These are phyloP conservation scores for Hoplodrina ambigua DNA, from an alignment of 2,888 invertebrate species.

Conservation along the genomic window DNA sequence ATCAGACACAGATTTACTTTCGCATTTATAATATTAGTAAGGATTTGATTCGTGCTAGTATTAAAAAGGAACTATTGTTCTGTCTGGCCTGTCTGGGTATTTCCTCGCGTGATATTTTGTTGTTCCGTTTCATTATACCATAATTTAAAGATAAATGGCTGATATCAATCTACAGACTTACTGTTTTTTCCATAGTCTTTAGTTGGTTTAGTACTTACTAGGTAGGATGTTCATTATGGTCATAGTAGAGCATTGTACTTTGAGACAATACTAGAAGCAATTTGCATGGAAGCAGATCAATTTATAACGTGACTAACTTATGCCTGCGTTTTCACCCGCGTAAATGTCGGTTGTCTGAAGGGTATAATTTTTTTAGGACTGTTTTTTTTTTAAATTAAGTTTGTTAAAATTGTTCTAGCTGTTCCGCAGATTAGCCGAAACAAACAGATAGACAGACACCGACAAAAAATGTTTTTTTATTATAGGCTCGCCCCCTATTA, in stretches of 20 bases:
- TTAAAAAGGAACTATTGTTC: constrained; percentile 31
- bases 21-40: constrained; percentile 15
- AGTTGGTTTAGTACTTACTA: constrained; percentile 18
- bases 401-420: too few species aligned
- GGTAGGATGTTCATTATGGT: constrained; percentile 16
- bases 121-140: constrained; percentile 53
- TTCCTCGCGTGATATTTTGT: constrained; percentile 56
- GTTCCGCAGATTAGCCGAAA: too few species aligned
- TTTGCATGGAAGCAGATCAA: constrained; percentile 11
- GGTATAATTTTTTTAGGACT: too few species aligned
- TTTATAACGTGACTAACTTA: not conserved
- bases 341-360: too few species aligned
- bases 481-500: too few species aligned
- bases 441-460: too few species aligned
- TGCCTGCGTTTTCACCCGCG: too few species aligned
- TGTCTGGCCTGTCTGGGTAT: constrained; percentile 30
- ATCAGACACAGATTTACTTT: too few species aligned
- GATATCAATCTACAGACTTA: constrained; percentile 47
- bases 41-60: constrained; percentile 36
- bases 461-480: too few species aligned
- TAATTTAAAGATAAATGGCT: constrained; percentile 52
- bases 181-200: constrained; percentile 21
- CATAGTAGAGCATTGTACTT: constrained; percentile 20
- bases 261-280: constrained; percentile 27
- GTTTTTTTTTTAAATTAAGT: too few species aligned